Conservation (phyloP, 2,113 vertebrate genomes). For the Brachypteracias leptosomus region DNA sequence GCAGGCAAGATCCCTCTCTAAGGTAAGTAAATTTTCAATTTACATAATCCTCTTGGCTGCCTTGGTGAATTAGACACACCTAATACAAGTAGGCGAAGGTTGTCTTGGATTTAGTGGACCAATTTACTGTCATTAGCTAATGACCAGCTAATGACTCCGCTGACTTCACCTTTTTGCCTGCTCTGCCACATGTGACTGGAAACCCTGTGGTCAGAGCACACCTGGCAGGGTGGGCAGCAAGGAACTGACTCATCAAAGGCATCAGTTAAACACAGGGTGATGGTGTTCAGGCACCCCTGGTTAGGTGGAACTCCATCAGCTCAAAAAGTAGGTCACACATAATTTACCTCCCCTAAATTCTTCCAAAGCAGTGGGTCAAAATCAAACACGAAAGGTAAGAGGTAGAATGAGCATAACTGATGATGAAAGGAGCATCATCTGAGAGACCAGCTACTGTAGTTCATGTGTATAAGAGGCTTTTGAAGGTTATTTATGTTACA, state of each 20-base stretch:
- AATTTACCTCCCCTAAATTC: background rate
- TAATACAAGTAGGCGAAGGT: background rate
- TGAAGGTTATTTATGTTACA: background rate
- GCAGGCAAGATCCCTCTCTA: background rate
- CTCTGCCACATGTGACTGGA: fast-evolving
- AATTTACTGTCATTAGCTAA: conserved; percentile 5
- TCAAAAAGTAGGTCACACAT: background rate
- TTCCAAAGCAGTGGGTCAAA: background rate
- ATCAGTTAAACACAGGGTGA: background rate
- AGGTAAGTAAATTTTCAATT: background rate
- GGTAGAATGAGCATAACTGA: background rate
- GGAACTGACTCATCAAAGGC: background rate
- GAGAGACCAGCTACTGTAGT: background rate
- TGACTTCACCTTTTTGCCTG: background rate
- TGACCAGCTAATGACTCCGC: background rate
- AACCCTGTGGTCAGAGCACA: fast-evolving
- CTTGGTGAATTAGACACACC: background rate
- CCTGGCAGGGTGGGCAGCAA: background rate
- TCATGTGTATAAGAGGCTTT: background rate
- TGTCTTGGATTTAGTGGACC: background rate
- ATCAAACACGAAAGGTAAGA: background rate
- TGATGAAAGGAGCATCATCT: background rate
- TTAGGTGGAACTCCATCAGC: background rate
- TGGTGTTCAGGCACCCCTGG: background rate
- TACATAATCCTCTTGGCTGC: background rate